Conservation (phyloP, 2,797 vertebrate species). For the Steatocranus sp. region DNA sequence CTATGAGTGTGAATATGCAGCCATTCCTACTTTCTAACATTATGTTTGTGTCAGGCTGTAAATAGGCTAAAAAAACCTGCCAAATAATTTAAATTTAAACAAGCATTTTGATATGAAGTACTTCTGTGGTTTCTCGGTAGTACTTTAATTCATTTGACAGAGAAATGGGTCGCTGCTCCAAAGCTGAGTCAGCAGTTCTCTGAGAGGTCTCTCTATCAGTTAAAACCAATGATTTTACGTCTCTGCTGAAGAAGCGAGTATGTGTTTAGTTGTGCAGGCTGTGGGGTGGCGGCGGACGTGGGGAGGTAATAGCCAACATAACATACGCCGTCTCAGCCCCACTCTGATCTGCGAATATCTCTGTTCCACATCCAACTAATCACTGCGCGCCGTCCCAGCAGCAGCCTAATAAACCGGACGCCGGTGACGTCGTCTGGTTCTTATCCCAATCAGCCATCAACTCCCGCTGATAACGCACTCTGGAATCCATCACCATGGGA, state of each 20-base stretch:
- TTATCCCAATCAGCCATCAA: conserved; percentile 48
- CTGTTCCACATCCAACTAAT: not conserved
- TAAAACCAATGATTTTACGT: not conserved
- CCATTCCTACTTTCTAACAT: not conserved
- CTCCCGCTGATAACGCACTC: conserved; percentile 50
- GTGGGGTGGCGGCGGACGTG: not conserved
- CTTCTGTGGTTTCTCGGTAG: not conserved
- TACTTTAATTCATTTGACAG: not conserved
- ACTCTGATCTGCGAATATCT: conserved; percentile 5
- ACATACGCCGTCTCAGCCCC: not conserved
- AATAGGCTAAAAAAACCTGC: rapidly evolving
- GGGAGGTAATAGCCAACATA: not conserved
- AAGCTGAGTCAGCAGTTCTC: conserved; percentile 10
- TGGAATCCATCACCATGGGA: conserved; percentile 73
- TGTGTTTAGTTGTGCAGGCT: not conserved
- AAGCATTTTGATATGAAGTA: not conserved
- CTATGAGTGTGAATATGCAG: not conserved
- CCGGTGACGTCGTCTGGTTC: conserved; percentile 19
- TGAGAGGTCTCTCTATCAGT: not conserved
- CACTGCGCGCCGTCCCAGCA: not conserved
- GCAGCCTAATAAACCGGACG: conserved; percentile 11
- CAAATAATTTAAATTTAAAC: not conserved
- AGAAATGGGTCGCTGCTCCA: not conserved
- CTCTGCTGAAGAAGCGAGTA: not conserved
- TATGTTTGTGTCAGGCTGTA: not conserved